Evolutionary conservation across 2,888 invertebrate genomes (phyloP).

Genomic region (Strigamia transsilvanica): DNA sequence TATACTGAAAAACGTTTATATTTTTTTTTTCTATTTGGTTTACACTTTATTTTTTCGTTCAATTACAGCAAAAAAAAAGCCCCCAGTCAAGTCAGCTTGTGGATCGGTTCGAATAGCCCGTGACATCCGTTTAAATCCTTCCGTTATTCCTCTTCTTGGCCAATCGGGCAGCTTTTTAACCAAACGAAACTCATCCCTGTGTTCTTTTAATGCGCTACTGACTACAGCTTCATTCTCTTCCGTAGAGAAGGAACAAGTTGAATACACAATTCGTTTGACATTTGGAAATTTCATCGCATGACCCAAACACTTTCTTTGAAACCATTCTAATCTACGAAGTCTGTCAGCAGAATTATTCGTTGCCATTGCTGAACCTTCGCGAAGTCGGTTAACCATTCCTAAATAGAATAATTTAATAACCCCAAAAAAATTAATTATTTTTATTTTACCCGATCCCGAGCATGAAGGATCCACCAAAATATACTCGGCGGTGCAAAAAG

Average conservation of each 20-base stretch:
- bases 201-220: slow-evolving; percentile 72
- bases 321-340: slow-evolving; percentile 63
- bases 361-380: not conserved
- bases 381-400: slow-evolving; percentile 71
- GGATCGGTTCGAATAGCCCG: slow-evolving; percentile 78
- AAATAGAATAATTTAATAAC: slow-evolving; percentile 57
- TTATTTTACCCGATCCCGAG: slow-evolving; percentile 83
- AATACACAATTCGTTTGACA: slow-evolving; percentile 88
- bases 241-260: slow-evolving; percentile 89
- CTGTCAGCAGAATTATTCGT: slow-evolving; percentile 56
- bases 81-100: slow-evolving; percentile 82
- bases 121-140: slow-evolving; percentile 71
- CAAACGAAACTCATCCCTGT: slow-evolving; percentile 59
- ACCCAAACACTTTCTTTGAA: slow-evolving; percentile 83
- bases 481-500: slow-evolving; percentile 78
- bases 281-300: slow-evolving; percentile 88
- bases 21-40: not conserved
- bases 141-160: slow-evolving; percentile 60
- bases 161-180: slow-evolving; percentile 57
- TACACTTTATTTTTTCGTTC: slow-evolving; percentile 61
- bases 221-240: slow-evolving; percentile 95
- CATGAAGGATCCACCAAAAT: slow-evolving; percentile 97
- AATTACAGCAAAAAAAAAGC: slow-evolving; percentile 94
- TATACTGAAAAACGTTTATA: not conserved
- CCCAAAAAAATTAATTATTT: not conserved